A percentile compares a stretch with the other conserved stretches of the same genome.
Evolutionary conservation across 2,113 vertebrate genomes (phyloP).

Genomic region (Halcyon malimbica): DNA sequence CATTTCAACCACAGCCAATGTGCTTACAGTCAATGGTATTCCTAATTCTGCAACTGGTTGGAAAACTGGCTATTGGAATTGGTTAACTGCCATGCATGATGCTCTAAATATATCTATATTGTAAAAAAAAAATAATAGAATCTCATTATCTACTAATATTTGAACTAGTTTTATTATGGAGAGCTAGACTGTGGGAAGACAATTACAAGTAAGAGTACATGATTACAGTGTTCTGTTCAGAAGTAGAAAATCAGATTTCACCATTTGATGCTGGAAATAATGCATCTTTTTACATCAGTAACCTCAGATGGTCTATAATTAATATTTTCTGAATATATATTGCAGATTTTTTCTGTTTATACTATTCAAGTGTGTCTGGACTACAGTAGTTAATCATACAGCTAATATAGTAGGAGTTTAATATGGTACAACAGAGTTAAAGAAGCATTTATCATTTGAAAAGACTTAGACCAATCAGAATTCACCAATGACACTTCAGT

Average conservation of each 20-base stretch:
- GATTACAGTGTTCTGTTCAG: constrained; percentile 1
- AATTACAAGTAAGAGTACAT: background rate
- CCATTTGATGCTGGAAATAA: constrained; percentile 5
- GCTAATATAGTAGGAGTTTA: background rate
- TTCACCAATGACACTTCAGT: constrained; percentile 2
- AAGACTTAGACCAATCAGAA: background rate
- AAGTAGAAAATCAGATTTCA: constrained; percentile 20
- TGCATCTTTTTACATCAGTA: constrained; percentile 8
- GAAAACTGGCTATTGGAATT: background rate
- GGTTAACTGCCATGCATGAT: background rate
- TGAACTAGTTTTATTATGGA: background rate
- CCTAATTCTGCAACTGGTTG: background rate
- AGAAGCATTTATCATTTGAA: constrained; percentile 4
- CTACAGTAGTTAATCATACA: background rate
- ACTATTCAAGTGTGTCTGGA: background rate
- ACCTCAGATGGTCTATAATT: background rate
- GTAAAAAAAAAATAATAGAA: background rate
- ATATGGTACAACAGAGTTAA: background rate
- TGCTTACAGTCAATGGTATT: background rate
- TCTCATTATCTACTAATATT: background rate
- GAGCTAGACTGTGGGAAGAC: background rate
- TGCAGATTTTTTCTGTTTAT: background rate
- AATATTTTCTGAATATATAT: background rate
- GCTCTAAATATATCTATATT: background rate
- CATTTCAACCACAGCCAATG: background rate